Evolutionary conservation across 1,140 invertebrate genomes (phyloP), one percentile per base, ranked within the genome.

Genomic region (Plectrocnemia conspersa): DNA sequence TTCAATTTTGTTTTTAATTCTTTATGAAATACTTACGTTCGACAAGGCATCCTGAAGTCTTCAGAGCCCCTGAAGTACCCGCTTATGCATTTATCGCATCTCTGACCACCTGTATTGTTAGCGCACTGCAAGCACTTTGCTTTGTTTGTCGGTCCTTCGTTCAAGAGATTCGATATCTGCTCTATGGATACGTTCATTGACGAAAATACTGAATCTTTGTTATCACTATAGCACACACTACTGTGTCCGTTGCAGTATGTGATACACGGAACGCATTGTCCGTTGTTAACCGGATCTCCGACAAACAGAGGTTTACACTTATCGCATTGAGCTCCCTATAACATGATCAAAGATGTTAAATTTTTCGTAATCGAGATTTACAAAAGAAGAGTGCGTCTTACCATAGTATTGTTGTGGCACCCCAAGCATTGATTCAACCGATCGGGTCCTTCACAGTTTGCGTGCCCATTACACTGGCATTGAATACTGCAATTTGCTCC

Each of bases 401-500:
- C 82, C 84, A 87, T 87, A 1, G 94, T 98, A 67, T 97, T 93
- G 66, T 97, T 96, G 55, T 88, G 82, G 68, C 94, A 98, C 65
- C 88, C 71, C 7, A 88, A 68, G 69, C 94, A 98, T 25, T 78
- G 76, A 64, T 91, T 83, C 36, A 93, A 77, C 61, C 86, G 82
- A 65, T 91, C 85, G 3, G 88, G 88, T 10, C 91, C 90, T 58
- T 81, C 83, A 70, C 94, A 98, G 64, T 94, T 82, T 48, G 91
- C 88, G 73, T 98, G 93, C 0, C 91, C 92, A 70, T 97, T 94
- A 68, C 94, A 98, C 65, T 92, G 82, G 68, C 94, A 97, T 67
- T 92, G 86, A 36, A 89, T 90, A 46, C 88, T 91, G 69, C 94
- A 98, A 74, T 96, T 93, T 49, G 83, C 81, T 40, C 93, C 93